Evolutionary conservation across 2,113 vertebrate genomes (phyloP), one percentile per base, ranked within the genome.

Genomic region (Budorcas taxicolor): DNA sequence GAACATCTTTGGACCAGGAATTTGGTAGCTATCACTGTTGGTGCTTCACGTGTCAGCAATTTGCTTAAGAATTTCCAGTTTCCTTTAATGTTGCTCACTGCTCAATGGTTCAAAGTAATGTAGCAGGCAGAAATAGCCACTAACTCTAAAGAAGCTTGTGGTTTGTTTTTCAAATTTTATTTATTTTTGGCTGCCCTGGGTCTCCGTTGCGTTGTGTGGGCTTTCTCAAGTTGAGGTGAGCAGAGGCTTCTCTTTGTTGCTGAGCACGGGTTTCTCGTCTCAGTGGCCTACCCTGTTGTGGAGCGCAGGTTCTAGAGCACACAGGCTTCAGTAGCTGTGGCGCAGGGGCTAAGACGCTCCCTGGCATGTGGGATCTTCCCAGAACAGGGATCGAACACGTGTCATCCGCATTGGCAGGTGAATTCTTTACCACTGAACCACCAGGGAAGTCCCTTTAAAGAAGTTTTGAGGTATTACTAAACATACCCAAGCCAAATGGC

Each of bases 191-290:
- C 71, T 15, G 71, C 40, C 11, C 40, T 43, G 40, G 11, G 71
- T 76, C 36, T 76, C 14, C 0, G 6, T 7, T 27, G 71, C 6
- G 0, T 43, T 43, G 71, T 27, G 6, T 0, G 6, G 40, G 23
- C 23, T 43, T 76, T 76, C 71, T 76, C 71, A 14, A 1, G 21
- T 14, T 43, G 71, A 43, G 71, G 71, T 4, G 12, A 43, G 40
- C 40, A 76, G 40, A 12, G 23, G 71, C 71, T 43, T 43, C 36
- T 7, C 36, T 25, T 12, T 14, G 71, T 14, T 43, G 71, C n/a
- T 5, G 19, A 5, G 0, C n/a, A 12, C 0, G 0, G 3, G 6
- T 43, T 76, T 27, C 71, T 76, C 12, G 0, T 40, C 14, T 40
- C 12, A 27, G 71, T 40, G 71, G 71, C 2, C 71, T 7, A 12